Conservation (phyloP, 2,888 invertebrate genomes). For the Psylliodes chrysocephalus region DNA sequence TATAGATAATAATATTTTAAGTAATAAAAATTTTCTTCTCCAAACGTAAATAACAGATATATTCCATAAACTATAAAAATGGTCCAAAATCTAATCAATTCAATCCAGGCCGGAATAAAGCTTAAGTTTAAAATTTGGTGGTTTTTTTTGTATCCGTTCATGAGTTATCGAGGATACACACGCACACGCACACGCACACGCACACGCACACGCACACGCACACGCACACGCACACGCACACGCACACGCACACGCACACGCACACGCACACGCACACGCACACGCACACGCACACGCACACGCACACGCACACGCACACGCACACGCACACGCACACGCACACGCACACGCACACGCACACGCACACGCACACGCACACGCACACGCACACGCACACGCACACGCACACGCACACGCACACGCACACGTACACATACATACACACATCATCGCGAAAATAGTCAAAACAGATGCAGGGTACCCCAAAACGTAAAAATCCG, state of each 20-base stretch:
- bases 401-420: slow-evolving; percentile 8
- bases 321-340: slow-evolving; percentile 8
- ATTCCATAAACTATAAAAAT: too few relatives aligned
- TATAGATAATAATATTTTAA: too few relatives aligned
- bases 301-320: slow-evolving; percentile 6
- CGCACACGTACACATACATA: too few relatives aligned
- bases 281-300: slow-evolving; percentile 8
- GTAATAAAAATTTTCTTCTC: neutral
- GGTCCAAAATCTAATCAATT: too few relatives aligned
- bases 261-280: slow-evolving; percentile 8
- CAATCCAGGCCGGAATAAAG: too few relatives aligned
- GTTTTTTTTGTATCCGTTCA: too few relatives aligned
- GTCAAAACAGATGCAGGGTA: too few relatives aligned
- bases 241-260: slow-evolving; percentile 6
- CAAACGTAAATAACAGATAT: too few relatives aligned
- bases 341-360: slow-evolving; percentile 8
- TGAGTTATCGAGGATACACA: too few relatives aligned
- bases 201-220: slow-evolving; percentile 6
- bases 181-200: slow-evolving; percentile 6
- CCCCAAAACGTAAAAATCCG: too few relatives aligned
- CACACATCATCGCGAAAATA: too few relatives aligned
- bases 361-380: slow-evolving; percentile 6
- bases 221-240: slow-evolving; percentile 7
- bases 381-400: slow-evolving; percentile 8
- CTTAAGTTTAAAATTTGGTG: too few relatives aligned